Evolutionary conservation across 2,797 vertebrate genomes (phyloP).

Genomic region (Microchirus variegatus): DNA sequence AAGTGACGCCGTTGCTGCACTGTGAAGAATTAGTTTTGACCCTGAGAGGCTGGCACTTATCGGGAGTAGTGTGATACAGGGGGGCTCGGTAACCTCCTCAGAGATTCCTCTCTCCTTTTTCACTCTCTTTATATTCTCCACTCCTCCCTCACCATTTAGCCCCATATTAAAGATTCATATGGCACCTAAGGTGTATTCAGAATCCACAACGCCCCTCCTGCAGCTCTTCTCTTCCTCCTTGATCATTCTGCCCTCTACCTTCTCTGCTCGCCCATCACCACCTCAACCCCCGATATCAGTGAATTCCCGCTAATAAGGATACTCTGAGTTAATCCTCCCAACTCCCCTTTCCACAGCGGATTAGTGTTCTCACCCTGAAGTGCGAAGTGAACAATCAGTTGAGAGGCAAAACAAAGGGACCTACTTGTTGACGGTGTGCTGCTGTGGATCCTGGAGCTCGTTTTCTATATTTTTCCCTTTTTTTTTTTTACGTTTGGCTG

Average conservation of each 20-base stretch:
- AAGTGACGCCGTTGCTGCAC: constrained; percentile 33
- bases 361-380: constrained; percentile 73
- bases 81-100: constrained; percentile 60
- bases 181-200: constrained; percentile 63
- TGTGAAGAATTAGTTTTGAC: constrained; percentile 67
- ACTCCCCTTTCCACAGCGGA: constrained; percentile 74
- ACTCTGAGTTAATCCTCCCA: constrained; percentile 79
- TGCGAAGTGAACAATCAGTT: constrained; percentile 71
- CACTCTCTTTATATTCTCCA: constrained; percentile 58
- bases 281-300: constrained; percentile 52
- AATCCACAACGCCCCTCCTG: constrained; percentile 49
- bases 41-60: constrained; percentile 65
- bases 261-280: constrained; percentile 35
- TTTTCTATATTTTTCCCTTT: constrained; percentile 43
- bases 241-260: constrained; percentile 59
- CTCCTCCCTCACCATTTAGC: constrained; percentile 69
- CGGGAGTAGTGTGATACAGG: constrained; percentile 67
- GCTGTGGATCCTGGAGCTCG: constrained; percentile 59
- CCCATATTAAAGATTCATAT: constrained; percentile 74
- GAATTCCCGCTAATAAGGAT: constrained; percentile 80
- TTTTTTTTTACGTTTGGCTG: constrained; percentile 22
- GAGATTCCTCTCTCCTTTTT: constrained; percentile 50
- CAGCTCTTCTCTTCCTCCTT: constrained; percentile 51
- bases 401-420: constrained; percentile 74
- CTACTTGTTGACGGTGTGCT: constrained; percentile 64